A percentile compares a stretch with the other conserved stretches of the same genome.
These are phyloP conservation scores for Rhopalosiphum padi DNA, from an alignment of 1,140 invertebrate species.

Conservation along the genomic window DNA sequence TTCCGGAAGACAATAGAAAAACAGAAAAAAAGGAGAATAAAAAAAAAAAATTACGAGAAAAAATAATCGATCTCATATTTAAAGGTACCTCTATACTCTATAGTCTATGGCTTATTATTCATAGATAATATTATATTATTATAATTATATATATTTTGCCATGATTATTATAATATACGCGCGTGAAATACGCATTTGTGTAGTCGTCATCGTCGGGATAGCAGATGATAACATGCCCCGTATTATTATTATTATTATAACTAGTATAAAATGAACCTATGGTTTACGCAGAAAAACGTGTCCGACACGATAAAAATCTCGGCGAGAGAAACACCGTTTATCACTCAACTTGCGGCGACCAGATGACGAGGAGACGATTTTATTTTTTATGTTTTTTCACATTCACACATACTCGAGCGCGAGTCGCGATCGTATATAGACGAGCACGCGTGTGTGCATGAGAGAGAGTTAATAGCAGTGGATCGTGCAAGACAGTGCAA, in stretches of 20 bases:
- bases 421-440: not conserved
- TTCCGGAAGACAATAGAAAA: not conserved
- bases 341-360: slow-evolving; percentile 30
- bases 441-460: too few relatives aligned
- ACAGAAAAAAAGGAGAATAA: not conserved
- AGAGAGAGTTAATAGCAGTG: not conserved
- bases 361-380: slow-evolving; percentile 23
- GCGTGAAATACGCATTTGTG: not conserved
- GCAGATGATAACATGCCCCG: not conserved
- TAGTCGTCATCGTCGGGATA: not conserved
- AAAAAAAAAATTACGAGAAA: too few relatives aligned
- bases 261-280: not conserved
- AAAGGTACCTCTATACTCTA: not conserved
- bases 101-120: not conserved
- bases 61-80: not conserved
- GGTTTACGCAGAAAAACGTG: slow-evolving; percentile 54
- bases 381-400: slow-evolving; percentile 47
- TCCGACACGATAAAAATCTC: slow-evolving; percentile 57
- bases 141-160: too few relatives aligned
- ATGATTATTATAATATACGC: not conserved
- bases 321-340: slow-evolving; percentile 52
- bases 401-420: not conserved
- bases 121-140: too few relatives aligned
- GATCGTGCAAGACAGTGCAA: not conserved
- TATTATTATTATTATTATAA: not conserved